Evolutionary conservation across 35 echinoderm and acorn worm species (phyloP), one percentile per base, ranked within the genome.

Genomic region (Acanthaster planci): DNA sequence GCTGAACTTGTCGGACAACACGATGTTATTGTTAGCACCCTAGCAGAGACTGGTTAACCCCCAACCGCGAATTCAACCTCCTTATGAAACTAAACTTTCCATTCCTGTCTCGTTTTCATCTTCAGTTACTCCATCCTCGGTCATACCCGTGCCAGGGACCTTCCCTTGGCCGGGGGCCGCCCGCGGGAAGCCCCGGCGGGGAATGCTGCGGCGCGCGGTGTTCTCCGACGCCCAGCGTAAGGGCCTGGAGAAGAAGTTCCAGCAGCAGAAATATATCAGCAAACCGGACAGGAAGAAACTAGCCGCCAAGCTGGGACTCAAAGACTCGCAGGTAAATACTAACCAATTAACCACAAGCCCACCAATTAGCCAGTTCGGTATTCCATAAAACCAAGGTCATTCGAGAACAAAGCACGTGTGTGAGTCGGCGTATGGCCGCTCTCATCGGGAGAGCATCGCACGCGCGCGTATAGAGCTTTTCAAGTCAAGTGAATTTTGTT

Each of bases 221-320:
- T 99, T 99, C 67, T 99, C 96, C 12, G 96, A 99, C 82, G 96
- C 96, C 18, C 92, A 99, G 83, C 67, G 96, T 18, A 99, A 99
- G 59, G 96, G 96, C 12, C 68, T 99, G 52, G 96, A 99, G 50
- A 99, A 99, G 89, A 94, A 94, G 77, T 99, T 99, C 76, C 91
- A 94, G 51, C 96, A 99, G 40, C 96, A 99, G 83, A 99, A 99
- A 60, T 99, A 99, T 53, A 99, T 99, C 60, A 99, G 96, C 56
- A 99, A 99, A 86, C 96, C 96, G 17, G 96, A 99, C 76, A 79
- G 96, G 72, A 99, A 93, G 89, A 99, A 99, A 80, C 76, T 99
- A 53, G 96, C 96, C 9, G 90, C 88, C 19, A 99, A 99, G 80
- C 88, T 99, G 23, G 96, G 96, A 23, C 86, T 99, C 9, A 99